phyloP scores from a whole-genome alignment of 2,113 vertebrate genomes.

The Acanthisitta chloris region DNA sequence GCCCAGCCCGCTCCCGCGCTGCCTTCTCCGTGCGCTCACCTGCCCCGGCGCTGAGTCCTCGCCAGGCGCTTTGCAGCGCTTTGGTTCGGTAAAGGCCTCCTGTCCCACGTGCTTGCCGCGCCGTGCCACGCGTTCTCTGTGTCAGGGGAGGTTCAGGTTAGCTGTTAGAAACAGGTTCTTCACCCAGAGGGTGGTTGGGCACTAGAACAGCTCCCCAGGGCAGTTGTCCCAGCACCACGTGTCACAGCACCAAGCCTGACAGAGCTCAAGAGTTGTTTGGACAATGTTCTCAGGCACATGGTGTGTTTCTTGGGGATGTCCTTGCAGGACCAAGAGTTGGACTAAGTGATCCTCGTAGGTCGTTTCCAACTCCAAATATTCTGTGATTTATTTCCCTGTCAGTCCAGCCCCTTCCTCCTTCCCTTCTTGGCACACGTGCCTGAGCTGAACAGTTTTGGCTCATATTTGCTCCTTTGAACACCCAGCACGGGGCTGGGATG shows the following conservation, averaged over 20 bases:
- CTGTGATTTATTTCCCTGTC: fast-evolving
- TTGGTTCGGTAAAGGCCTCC: neutral
- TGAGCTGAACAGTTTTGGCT: neutral
- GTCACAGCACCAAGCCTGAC: neutral
- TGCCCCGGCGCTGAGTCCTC: neutral
- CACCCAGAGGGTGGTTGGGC: neutral
- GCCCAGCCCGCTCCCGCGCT: too few relatives aligned
- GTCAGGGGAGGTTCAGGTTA: neutral
- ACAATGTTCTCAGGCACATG: neutral
- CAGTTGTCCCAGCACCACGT: neutral
- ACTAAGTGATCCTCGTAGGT: neutral
- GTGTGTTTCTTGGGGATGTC: neutral
- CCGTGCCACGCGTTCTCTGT: neutral
- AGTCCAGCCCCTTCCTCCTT: neutral
- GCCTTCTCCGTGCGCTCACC: too few relatives aligned
- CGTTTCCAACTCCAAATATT: neutral
- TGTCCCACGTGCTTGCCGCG: fast-evolving
- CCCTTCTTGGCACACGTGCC: neutral
- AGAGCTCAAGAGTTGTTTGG: neutral
- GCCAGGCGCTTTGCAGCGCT: fast-evolving
- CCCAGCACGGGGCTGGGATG: fast-evolving
- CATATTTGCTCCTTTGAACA: neutral
- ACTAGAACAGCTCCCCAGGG: neutral
- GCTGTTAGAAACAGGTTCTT: neutral
- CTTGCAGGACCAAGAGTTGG: too few relatives aligned